Base-by-base conservation (phyloP, 2,113 vertebrate species). In the Oxygymnocypris stewartii region DNA sequence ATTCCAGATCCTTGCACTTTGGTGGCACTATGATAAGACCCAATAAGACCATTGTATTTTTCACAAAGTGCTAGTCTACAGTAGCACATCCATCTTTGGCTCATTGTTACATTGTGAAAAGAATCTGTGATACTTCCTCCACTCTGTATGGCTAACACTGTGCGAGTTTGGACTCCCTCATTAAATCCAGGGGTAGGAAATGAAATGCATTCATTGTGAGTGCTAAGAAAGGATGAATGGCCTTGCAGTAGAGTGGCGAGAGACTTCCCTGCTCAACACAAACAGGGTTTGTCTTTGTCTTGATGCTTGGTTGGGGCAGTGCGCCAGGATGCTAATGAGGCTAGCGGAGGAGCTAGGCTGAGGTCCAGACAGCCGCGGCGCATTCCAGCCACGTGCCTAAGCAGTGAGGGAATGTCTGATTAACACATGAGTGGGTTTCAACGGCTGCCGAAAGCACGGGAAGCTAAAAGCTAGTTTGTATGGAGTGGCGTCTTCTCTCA, bases 271-370 rank as follows among this genome's bases (percentile, higher is more conserved):
- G 79, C 63, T 81, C 44, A 18, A 78, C 25, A 67, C 67, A 79
- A 83, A 89, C 86, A 89, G 84, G 79, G 74, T 82, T 79, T 16
- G 84, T 79, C 86, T 87, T 81, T 87, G 73, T 87, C 79, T 54
- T 28, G 59, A 47, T 71, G 81, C 54, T 81, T 73, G 83, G 83
- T 69, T 86, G 18, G 6, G 79, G 54, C 79, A 76, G 75, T 86
- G 86, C 63, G 84, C 44, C 77, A 61, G 84, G 82, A 87, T 89
- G 87, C 86, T 89, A 89, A 89, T 89, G 88, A 89, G 86, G 79
- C 86, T 74, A 73, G 35, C 44, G 16, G 78, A 71, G 82, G 18
- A 75, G 65, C 85, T 82, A 82, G 65, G 47, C 82, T 76, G 14
- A 67, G 71, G 25, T 12, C 69, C 67, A 75, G 71, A 63, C 69